A percentile compares a stretch with the other conserved stretches of the same genome.
These are phyloP conservation scores for Drosophila carrolli DNA, from an alignment of 1,140 invertebrate species.

Conservation along the genomic window DNA sequence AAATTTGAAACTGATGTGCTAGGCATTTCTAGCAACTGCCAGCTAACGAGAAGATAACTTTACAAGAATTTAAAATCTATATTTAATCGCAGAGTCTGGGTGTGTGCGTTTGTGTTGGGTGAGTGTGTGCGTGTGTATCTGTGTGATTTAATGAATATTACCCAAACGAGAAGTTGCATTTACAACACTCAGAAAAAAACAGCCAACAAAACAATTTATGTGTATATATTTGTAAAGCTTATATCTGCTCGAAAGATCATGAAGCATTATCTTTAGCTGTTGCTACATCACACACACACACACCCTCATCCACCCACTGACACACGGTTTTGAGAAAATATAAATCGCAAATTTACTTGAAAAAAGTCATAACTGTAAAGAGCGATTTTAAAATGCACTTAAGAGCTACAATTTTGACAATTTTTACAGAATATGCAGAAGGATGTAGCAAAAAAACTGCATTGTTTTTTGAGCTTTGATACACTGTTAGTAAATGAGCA, in stretches of 20 bases:
- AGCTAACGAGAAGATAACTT: slow-evolving; percentile 18
- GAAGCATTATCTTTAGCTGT: slow-evolving; percentile 42
- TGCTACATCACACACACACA: slow-evolving; percentile 37
- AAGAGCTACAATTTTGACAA: slow-evolving; percentile 5
- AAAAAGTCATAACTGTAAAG: background rate
- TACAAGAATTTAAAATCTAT: slow-evolving; percentile 6
- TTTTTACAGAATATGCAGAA: slow-evolving; percentile 12
- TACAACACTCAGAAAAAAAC: slow-evolving; percentile 29
- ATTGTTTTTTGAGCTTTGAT: background rate
- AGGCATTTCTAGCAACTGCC: slow-evolving; percentile 20
- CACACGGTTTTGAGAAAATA: slow-evolving; percentile 12
- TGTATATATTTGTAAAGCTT: slow-evolving; percentile 53
- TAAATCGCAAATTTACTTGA: slow-evolving; percentile 2
- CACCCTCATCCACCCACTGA: slow-evolving; percentile 16
- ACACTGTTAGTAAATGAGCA: slow-evolving; percentile 6
- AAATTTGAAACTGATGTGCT: background rate
- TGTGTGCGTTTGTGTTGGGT: slow-evolving; percentile 15
- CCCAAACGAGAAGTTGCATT: slow-evolving; percentile 56
- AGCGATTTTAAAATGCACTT: slow-evolving; percentile 2
- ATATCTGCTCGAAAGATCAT: slow-evolving; percentile 39
- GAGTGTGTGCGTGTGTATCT: slow-evolving; percentile 27
- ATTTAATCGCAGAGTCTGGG: slow-evolving; percentile 1
- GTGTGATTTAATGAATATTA: slow-evolving; percentile 27
- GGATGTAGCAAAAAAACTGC: background rate
- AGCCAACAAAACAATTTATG: slow-evolving; percentile 39